Percentiles rank a stretch among this genome's conserved stretches.
phyloP scores from a whole-genome alignment of 2,797 vertebrate species.

The Platalea minor region DNA sequence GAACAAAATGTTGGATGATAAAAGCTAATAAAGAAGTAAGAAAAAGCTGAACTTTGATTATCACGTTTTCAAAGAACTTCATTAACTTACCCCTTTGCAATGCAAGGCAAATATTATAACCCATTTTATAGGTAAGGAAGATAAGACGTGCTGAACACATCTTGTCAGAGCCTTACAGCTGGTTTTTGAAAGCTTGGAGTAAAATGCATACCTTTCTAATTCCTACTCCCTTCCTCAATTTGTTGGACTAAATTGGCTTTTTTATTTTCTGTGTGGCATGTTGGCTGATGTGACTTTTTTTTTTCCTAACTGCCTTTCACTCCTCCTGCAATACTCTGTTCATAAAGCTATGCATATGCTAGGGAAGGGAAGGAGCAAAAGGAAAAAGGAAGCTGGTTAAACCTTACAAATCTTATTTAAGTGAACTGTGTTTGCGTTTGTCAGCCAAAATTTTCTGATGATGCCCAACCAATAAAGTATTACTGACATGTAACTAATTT shows the following conservation, averaged over 20 bases:
- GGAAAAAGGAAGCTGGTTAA: neutral
- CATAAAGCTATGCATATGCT: neutral
- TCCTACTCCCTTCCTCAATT: neutral
- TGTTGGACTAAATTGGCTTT: neutral
- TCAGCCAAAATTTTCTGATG: neutral
- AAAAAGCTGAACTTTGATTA: neutral
- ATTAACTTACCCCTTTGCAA: neutral
- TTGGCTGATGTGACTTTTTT: neutral
- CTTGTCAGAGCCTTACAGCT: neutral
- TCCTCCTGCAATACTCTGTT: neutral
- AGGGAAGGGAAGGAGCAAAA: neutral
- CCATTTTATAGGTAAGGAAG: neutral
- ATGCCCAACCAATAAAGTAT: neutral
- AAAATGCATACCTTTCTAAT: neutral
- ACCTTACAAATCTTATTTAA: neutral
- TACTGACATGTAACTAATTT: neutral
- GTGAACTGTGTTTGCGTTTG: neutral
- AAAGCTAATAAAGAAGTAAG: neutral
- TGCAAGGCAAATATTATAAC: neutral
- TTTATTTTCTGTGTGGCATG: neutral
- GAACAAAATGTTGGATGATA: neutral
- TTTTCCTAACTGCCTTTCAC: neutral
- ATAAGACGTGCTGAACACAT: neutral
- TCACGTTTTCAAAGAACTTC: neutral
- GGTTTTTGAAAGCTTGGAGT: neutral